Base-by-base conservation (phyloP, 2,888 invertebrate species). In the Allolobophora icterica region DNA sequence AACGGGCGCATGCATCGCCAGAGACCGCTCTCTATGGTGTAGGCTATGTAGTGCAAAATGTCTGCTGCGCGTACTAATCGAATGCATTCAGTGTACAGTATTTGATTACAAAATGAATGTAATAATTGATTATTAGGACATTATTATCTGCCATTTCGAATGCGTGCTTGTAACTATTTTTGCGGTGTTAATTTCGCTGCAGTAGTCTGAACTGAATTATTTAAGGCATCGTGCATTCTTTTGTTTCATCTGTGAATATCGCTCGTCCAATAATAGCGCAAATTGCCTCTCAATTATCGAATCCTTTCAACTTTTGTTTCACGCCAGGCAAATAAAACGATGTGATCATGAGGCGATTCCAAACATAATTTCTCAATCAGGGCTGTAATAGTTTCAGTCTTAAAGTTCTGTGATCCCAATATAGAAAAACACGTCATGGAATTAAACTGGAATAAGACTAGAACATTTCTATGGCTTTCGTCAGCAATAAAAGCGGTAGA, bases 61-160 rank as follows among this genome's bases (percentile, higher is more conserved):
- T 71, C n/a, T 52, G 52, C 24, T 24, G 24, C 52, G 52, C 11
- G 52, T 52, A 52, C 6, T n/a, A 71, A 71, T 6, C n/a, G 1
- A n/a, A 71, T n/a, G 71, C 71, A 71, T 1, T 30, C 71, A 71
- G 71, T 17, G 8, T 71, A n/a, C 17, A n/a, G 71, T n/a, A 71
- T 71, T 71, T 71, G 71, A 71, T 71, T 71, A n/a, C n/a, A n/a
- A n/a, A n/a, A n/a, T n/a, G 71, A n/a, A 71, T 71, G 71, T 71
- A 71, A 71, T 52, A 21, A 52, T 52, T 52, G 52, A 52, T 21
- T 24, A 52, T 21, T 71, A n/a, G 71, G 71, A 71, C 71, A 13
- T 71, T 71, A n/a, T n/a, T 13, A 13, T 71, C 71, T 71, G n/a
- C n/a, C 30, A 71, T n/a, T 30, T 71, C n/a, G n/a, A 71, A 71